Percentiles rank a stretch among this genome's conserved stretches.
phyloP scores from a whole-genome alignment of 2,113 vertebrate genomes.

The Nettapus auritus region DNA sequence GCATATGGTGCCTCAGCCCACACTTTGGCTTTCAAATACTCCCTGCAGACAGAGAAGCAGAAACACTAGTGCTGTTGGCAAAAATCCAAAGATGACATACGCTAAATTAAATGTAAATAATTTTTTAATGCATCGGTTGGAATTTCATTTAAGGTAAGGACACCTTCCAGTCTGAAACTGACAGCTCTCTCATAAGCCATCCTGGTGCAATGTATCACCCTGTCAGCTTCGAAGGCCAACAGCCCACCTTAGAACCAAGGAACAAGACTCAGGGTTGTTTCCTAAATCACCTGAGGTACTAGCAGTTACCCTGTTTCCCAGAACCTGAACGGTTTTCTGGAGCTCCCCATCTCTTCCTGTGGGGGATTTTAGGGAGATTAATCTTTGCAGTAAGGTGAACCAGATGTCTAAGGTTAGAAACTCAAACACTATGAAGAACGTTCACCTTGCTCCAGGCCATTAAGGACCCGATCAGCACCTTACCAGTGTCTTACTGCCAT shows the following conservation, averaged over 20 bases:
- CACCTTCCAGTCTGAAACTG: background rate
- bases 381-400: background rate
- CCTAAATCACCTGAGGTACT: background rate
- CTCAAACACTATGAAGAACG: background rate
- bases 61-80: background rate
- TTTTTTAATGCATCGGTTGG: background rate
- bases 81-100: background rate
- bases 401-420: background rate
- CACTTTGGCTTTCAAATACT: background rate
- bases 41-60: background rate
- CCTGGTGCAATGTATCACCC: accelerated
- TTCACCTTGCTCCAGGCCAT: background rate
- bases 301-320: background rate
- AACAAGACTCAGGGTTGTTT: background rate
- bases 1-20: background rate
- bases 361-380: background rate
- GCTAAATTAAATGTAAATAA: background rate
- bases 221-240: background rate
- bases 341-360: background rate
- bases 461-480: accelerated
- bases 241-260: background rate
- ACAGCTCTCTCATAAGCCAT: background rate
- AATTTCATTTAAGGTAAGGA: background rate
- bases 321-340: background rate
- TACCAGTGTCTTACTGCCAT: background rate